Conservation (phyloP, 2,113 vertebrate genomes). For the Hippoglossus stenolepis region DNA sequence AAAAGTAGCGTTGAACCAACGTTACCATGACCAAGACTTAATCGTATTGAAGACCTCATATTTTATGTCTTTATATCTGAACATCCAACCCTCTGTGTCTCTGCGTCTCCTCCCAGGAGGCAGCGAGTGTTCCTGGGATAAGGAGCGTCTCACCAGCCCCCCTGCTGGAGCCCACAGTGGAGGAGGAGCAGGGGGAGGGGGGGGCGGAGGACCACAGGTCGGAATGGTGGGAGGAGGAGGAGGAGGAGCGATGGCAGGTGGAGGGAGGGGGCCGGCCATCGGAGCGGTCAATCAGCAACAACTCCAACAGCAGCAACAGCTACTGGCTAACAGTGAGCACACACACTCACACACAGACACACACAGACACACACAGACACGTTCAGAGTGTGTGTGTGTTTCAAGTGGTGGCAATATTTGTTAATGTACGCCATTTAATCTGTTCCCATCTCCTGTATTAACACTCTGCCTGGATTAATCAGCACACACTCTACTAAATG, state of each 20-base stretch:
- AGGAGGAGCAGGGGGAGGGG: constrained; percentile 55
- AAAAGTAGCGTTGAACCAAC: too few species aligned
- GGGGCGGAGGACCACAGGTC: constrained; percentile 17
- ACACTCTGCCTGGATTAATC: constrained; percentile 78
- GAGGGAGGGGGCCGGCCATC: constrained; percentile 56
- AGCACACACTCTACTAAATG: constrained; percentile 79
- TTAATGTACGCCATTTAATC: constrained; percentile 79
- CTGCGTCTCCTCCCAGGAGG: constrained; percentile 67
- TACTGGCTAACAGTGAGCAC: constrained; percentile 77
- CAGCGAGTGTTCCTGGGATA: constrained; percentile 80
- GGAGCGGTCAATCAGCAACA: constrained; percentile 76
- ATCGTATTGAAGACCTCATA: not conserved
- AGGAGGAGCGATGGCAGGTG: constrained; percentile 38
- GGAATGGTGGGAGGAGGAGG: constrained; percentile 54
- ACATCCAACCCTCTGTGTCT: not conserved
- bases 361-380: not conserved
- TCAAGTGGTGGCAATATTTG: constrained; percentile 67
- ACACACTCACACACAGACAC: not conserved
- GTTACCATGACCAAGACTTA: too few species aligned
- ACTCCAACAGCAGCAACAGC: constrained; percentile 71
- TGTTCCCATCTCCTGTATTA: constrained; percentile 77
- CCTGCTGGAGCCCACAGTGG: constrained; percentile 62
- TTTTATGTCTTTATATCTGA: not conserved
- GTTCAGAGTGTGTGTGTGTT: constrained; percentile 31
- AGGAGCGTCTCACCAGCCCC: constrained; percentile 78